These are phyloP conservation scores for Taurulus bubalis DNA, from an alignment of 2,113 vertebrate species.

Conservation along the genomic window DNA sequence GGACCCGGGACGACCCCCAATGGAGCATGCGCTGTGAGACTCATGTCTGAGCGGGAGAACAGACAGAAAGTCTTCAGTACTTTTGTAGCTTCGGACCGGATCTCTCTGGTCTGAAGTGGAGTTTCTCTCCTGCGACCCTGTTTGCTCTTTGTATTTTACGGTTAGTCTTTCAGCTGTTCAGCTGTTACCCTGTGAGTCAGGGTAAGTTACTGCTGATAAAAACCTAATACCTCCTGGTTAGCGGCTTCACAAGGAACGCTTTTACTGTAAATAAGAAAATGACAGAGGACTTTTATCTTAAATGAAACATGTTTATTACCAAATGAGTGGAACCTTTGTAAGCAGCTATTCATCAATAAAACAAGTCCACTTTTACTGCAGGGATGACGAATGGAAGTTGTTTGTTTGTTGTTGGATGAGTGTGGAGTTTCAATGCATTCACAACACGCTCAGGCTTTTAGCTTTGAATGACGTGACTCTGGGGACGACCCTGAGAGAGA, in stretches of 20 bases:
- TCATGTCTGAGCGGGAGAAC: not conserved
- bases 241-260: not conserved
- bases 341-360: not conserved
- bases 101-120: too few species aligned
- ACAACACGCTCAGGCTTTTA: not conserved
- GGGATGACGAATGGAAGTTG: not conserved
- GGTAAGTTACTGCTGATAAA: not conserved
- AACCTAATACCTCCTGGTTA: not conserved
- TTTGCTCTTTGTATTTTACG: not conserved
- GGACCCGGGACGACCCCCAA: not conserved
- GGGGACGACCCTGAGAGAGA: too few species aligned
- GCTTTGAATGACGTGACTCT: not conserved
- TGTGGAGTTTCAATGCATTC: not conserved
- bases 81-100: not conserved
- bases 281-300: not conserved
- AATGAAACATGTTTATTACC: not conserved
- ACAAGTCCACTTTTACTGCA: not conserved
- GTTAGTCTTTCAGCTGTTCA: not conserved
- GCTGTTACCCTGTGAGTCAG: too few species aligned
- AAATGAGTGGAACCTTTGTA: not conserved
- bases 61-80: not conserved
- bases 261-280: not conserved
- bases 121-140: not conserved
- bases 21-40: not conserved
- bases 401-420: too few species aligned